Conservation (phyloP, 2,113 vertebrate genomes). For the Suricata suricatta region DNA sequence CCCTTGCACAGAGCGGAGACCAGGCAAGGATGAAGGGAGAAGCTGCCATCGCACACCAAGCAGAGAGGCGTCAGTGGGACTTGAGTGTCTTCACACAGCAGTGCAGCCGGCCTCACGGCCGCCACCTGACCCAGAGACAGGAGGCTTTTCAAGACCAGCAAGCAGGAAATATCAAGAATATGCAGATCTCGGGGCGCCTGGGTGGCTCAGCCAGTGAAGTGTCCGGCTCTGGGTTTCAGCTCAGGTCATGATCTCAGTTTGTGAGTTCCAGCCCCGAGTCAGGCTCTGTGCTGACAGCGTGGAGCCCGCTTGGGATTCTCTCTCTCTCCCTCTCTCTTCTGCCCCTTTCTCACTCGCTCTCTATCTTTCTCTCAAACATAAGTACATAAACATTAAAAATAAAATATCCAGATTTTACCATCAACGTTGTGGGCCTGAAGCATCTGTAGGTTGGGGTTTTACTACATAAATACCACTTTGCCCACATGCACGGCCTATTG, state of each 20-base stretch:
- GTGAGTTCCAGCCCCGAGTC: too few species aligned
- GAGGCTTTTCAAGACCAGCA: rapidly evolving
- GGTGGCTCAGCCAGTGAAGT: too few species aligned
- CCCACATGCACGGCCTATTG: rapidly evolving
- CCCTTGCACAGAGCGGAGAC: neutral
- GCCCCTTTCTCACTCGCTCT: too few species aligned
- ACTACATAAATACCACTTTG: rapidly evolving
- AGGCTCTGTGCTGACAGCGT: too few species aligned
- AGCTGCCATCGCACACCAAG: neutral
- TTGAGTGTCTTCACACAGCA: neutral
- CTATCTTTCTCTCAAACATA: too few species aligned
- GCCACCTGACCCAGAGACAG: neutral
- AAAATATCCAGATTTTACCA: neutral
- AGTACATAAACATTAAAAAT: too few species aligned
- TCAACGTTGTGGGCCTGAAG: neutral
- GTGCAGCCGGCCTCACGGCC: neutral
- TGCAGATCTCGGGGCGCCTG: neutral
- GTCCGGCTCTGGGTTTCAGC: too few species aligned
- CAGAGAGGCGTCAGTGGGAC: neutral
- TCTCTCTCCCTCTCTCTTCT: too few species aligned
- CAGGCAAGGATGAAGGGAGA: neutral
- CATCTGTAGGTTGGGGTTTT: neutral
- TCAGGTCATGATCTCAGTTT: too few species aligned
- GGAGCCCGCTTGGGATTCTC: too few species aligned
- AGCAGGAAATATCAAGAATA: neutral